phyloP scores from a whole-genome alignment of 2,113 vertebrate genomes.

The Lipophrys pholis region DNA sequence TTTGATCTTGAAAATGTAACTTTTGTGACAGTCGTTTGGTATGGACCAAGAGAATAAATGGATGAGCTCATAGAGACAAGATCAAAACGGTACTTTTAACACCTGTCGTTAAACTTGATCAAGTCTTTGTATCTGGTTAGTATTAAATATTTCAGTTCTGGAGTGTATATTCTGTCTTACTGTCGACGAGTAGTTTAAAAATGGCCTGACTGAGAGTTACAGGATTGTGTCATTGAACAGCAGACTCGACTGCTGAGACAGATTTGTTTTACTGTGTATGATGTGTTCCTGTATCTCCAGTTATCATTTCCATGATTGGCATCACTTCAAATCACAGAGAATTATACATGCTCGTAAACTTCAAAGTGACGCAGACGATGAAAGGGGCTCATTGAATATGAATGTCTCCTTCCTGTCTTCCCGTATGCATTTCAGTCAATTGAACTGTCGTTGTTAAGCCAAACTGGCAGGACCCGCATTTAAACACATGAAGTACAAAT shows the following conservation, averaged over 20 bases:
- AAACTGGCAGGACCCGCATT: slow-evolving; percentile 69
- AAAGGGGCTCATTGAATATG: slow-evolving; percentile 73
- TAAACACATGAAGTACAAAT: slow-evolving; percentile 64
- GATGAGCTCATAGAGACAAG: no score
- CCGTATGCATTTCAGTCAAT: slow-evolving; percentile 37
- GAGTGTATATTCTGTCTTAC: no score
- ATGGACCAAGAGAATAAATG: no score
- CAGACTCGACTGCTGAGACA: slow-evolving; percentile 12
- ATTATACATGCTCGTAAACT: slow-evolving; percentile 75
- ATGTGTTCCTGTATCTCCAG: slow-evolving; percentile 45
- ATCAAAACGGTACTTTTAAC: no score
- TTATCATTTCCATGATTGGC: slow-evolving; percentile 65
- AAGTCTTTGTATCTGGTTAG: no score
- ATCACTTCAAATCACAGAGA: slow-evolving; percentile 71
- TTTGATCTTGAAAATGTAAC: no score
- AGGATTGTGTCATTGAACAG: slow-evolving; percentile 40
- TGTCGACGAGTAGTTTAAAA: no score
- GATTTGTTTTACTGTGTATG: slow-evolving; percentile 29
- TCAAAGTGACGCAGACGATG: slow-evolving; percentile 73
- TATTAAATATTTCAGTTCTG: no score
- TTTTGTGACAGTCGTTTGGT: no score
- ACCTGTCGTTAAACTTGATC: no score
- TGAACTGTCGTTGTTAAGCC: slow-evolving; percentile 69
- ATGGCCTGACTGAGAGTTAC: background rate
- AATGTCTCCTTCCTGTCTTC: slow-evolving; percentile 62